phyloP scores from a whole-genome alignment of 2,888 invertebrate genomes.

The Sarcophaga subvicina region DNA sequence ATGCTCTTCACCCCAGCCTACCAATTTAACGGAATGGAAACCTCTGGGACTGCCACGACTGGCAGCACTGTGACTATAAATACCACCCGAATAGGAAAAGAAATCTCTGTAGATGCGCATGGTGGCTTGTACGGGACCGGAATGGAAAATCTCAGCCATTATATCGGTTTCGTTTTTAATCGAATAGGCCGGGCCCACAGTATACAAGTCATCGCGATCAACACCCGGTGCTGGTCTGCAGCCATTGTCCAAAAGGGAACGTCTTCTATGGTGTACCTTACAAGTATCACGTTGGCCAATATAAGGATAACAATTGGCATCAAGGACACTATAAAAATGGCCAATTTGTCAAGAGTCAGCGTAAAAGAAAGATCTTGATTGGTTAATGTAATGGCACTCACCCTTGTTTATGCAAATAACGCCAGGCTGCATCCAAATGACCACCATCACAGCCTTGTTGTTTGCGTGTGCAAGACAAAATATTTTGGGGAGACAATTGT shows the following conservation, averaged over 20 bases:
- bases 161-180: constrained; percentile 91
- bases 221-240: constrained; percentile 82
- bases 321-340: constrained; percentile 86
- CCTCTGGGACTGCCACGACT: constrained; percentile 85
- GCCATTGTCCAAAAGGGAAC: constrained; percentile 82
- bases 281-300: constrained; percentile 85
- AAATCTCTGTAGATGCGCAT: constrained; percentile 96
- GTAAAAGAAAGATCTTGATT: no score
- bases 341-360: background rate
- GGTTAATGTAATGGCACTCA: constrained; percentile 76
- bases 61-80: constrained; percentile 88
- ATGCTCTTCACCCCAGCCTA: constrained; percentile 95
- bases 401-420: constrained; percentile 91
- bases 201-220: constrained; percentile 85
- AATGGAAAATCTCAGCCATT: constrained; percentile 94
- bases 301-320: constrained; percentile 94
- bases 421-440: constrained; percentile 95
- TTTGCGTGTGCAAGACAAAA: constrained; percentile 92
- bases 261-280: constrained; percentile 83
- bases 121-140: constrained; percentile 97
- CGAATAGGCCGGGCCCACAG: constrained; percentile 89
- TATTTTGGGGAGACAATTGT: constrained; percentile 90
- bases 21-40: constrained; percentile 94
- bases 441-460: constrained; percentile 94
- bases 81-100: constrained; percentile 93